Base-by-base conservation (phyloP, 1,140 invertebrate genomes). In the Drosophila arizonae region DNA sequence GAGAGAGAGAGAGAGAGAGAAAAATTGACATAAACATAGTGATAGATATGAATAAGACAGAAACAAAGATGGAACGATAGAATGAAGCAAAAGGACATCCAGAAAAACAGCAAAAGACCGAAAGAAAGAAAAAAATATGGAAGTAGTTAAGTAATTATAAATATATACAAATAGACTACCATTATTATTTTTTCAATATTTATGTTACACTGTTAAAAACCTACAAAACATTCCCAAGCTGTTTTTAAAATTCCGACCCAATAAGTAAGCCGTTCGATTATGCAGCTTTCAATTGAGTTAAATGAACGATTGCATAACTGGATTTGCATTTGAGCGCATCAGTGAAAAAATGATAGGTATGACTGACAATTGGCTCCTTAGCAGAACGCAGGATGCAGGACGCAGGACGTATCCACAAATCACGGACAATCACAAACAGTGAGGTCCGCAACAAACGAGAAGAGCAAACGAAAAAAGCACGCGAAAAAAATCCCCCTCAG, bases 351-450 rank as follows among this genome's bases (percentile, higher is more conserved):
- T 63, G 58, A 36, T 51, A 48, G 30, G 10, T 39, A 39, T 39
- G 36, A 39, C 65, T 39, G 13, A 17, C 52, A 61, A 63, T 57
- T 11, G 21, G 48, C 67, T 39, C 21, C 46, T 64, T 46, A 41
- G 13, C 21, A 3, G 21, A 3, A 24, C 21, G 51, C 30, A 70
- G 57, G 36, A 28, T 17, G 17, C 17, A 3, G 21, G 1, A 24
- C 21, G 51, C 30, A 70, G 57, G 36, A 28, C 54, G 52, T 46
- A 41, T 52, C 45, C 67, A 79, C 84, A 88, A 86, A 86, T 86
- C 82, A 87, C 79, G 79, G 76, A 72, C 76, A 82, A 86, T 87
- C 84, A 87, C 63, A 64, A 74, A 66, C 66, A 48, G 48, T 50
- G 72, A 66, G 65, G 54, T 51, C 68, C 77, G 51, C 45, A 66